Evolutionary conservation across 2,113 vertebrate genomes (phyloP).

Genomic region (Piprites chloris): DNA sequence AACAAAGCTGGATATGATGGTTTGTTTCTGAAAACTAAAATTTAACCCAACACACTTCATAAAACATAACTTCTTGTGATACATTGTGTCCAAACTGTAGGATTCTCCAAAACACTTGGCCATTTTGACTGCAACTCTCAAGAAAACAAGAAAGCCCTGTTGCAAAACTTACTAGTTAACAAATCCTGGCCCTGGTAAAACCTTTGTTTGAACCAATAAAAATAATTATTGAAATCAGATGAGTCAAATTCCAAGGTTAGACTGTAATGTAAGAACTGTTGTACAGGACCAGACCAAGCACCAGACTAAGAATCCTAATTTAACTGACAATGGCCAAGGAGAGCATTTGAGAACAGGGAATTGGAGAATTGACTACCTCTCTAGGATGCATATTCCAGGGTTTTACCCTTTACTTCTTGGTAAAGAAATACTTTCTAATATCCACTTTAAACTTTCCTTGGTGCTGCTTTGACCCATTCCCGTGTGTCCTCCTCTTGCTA

Average conservation of each 20-base stretch:
- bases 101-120: not conserved
- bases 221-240: not conserved
- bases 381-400: too few species aligned
- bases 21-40: not conserved
- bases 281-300: not conserved
- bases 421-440: not conserved
- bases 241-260: not conserved
- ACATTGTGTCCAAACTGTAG: too few species aligned
- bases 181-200: not conserved
- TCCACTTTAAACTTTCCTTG: not conserved
- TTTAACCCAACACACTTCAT: not conserved
- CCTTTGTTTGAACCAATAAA: not conserved
- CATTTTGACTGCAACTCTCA: not conserved
- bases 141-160: not conserved
- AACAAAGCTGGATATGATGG: not conserved
- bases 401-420: not conserved
- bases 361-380: not conserved
- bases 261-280: not conserved
- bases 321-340: not conserved
- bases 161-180: not conserved
- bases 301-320: not conserved
- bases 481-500: not conserved
- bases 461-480: not conserved
- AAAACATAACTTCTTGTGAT: not conserved
- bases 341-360: not conserved